Evolutionary conservation across 2,888 invertebrate species (phyloP).

Genomic region (Cheilosia urbana): DNA sequence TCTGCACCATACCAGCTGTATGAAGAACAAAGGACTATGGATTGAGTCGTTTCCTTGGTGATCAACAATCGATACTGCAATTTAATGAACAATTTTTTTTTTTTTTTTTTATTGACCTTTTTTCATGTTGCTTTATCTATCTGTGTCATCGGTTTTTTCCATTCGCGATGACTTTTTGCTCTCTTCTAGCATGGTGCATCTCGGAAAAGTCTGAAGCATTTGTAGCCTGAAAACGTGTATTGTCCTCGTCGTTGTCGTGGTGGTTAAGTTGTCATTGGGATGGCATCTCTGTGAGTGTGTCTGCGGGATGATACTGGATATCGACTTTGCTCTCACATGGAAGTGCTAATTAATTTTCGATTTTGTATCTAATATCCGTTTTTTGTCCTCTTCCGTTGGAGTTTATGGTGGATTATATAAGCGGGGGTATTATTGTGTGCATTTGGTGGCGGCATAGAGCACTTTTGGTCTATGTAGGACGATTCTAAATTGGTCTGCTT

Average conservation of each 20-base stretch:
- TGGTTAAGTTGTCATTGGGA: conserved; percentile 13
- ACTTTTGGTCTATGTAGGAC: neutral
- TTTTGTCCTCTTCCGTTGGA: conserved; percentile 3
- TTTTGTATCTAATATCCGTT: conserved; percentile 58
- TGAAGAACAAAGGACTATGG: conserved; percentile 15
- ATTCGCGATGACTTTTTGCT: conserved; percentile 8
- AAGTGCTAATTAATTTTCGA: conserved; percentile 71
- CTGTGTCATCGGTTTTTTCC: conserved; percentile 1
- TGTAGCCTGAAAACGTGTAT: conserved; percentile 41
- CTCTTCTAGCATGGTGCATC: neutral
- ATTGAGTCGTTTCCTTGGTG: conserved; percentile 31
- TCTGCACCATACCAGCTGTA: neutral
- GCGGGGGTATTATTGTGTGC: neutral
- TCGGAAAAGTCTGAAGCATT: neutral
- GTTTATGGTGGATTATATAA: neutral
- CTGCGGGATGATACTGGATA: neutral
- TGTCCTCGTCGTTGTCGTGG: conserved; percentile 37
- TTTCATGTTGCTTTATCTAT: neutral
- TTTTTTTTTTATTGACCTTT: neutral
- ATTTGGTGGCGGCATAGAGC: neutral
- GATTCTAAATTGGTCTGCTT: conserved; percentile 24
- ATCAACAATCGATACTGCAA: conserved; percentile 56
- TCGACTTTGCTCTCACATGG: conserved; percentile 14
- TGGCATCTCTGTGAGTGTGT: neutral
- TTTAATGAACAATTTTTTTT: conserved; percentile 43